These are phyloP conservation scores for Caenorhabditis uteleia DNA, from an alignment of 2,888 invertebrate genomes.

Conservation along the genomic window DNA sequence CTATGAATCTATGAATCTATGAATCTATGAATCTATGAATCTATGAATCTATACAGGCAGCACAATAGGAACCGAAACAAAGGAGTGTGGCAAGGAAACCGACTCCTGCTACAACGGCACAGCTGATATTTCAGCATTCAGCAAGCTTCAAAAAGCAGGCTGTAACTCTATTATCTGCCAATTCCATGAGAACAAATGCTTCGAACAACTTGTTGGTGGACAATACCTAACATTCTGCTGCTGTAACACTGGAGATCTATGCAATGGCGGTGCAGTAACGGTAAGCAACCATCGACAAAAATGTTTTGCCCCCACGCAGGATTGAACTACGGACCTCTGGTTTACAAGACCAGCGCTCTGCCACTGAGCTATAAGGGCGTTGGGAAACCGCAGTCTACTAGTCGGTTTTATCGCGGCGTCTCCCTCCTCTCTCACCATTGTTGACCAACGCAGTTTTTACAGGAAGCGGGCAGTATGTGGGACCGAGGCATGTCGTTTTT, in stretches of 20 bases:
- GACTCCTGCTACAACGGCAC: conserved; percentile 51
- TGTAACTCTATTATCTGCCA: conserved; percentile 45
- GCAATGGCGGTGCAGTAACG: conserved; percentile 43
- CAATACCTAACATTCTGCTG: conserved; percentile 46
- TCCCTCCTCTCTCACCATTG: too few relatives aligned
- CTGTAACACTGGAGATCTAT: conserved; percentile 41
- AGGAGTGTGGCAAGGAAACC: conserved; percentile 43
- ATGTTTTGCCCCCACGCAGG: conserved; percentile 18
- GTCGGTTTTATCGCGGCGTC: too few relatives aligned
- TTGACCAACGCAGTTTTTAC: too few relatives aligned
- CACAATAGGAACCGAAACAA: conserved; percentile 46
- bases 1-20: neutral
- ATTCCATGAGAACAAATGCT: conserved; percentile 45
- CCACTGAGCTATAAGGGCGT: conserved; percentile 51
- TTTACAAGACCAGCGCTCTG: conserved; percentile 51
- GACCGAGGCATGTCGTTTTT: conserved; percentile 38
- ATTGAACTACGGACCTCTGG: conserved; percentile 49
- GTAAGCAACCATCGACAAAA: conserved; percentile 7
- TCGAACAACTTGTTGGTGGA: conserved; percentile 37
- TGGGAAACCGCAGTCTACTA: too few relatives aligned
- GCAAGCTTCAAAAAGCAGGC: conserved; percentile 47
- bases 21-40: neutral
- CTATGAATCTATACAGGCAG: too few relatives aligned
- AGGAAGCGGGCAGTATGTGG: conserved; percentile 31
- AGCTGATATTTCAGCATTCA: conserved; percentile 33